These are phyloP conservation scores for Gymnoscopelus microlampas DNA, from an alignment of 2,797 vertebrate genomes.

Conservation along the genomic window DNA sequence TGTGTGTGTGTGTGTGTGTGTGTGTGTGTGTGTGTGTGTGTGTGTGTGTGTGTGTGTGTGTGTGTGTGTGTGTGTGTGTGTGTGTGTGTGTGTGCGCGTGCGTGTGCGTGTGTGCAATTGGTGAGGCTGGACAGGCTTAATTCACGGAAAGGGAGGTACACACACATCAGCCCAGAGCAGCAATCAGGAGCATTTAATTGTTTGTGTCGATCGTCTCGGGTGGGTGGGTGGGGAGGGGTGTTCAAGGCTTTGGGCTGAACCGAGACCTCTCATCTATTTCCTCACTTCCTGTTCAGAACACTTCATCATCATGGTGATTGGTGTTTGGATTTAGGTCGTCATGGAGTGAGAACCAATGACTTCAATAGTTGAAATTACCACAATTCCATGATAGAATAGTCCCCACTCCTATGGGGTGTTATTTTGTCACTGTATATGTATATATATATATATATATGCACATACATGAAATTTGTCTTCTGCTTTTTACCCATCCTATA, in stretches of 20 bases:
- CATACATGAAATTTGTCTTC: too few species aligned
- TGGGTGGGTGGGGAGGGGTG: not conserved
- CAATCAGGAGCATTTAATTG: conserved; percentile 73
- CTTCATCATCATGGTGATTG: conserved; percentile 57
- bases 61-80: conserved; percentile 15
- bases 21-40: conserved; percentile 47
- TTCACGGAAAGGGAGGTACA: conserved; percentile 65
- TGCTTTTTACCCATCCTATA: too few species aligned
- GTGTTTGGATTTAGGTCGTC: conserved; percentile 45
- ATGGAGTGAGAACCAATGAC: not conserved
- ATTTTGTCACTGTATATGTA: too few species aligned
- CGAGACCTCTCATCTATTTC: conserved; percentile 55
- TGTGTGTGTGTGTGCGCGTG: conserved; percentile 8
- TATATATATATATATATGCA: too few species aligned
- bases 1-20: conserved; percentile 17
- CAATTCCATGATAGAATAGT: conserved; percentile 11
- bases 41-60: conserved; percentile 14
- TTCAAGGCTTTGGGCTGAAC: conserved; percentile 38
- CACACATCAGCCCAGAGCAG: conserved; percentile 53
- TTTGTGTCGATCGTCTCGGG: conserved; percentile 52
- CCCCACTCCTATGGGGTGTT: too few species aligned
- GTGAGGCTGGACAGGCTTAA: conserved; percentile 50
- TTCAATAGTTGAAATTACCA: conserved; percentile 23
- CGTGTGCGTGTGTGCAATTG: conserved; percentile 27
- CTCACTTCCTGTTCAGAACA: conserved; percentile 56